phyloP scores from a whole-genome alignment of 1,140 invertebrate species.

The Leptopilina boulardi region DNA sequence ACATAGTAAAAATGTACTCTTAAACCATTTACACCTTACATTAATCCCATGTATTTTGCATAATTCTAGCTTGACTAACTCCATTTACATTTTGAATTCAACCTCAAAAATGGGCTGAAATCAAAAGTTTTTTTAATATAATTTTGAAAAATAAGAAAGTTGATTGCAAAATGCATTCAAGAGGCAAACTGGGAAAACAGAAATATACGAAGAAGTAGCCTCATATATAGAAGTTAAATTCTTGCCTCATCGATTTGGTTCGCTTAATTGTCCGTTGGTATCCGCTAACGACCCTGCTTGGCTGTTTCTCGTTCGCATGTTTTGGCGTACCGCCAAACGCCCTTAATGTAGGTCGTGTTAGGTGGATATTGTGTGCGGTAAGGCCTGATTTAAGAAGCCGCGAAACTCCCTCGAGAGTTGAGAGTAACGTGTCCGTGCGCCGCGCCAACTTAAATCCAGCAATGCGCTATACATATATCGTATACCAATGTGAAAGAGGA shows the following conservation, averaged over 20 bases:
- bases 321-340: constrained; percentile 36
- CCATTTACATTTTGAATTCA: no score
- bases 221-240: constrained; percentile 34
- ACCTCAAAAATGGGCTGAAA: no score
- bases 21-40: no score
- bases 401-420: constrained; percentile 12
- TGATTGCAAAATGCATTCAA: not conserved
- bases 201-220: not conserved
- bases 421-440: not conserved
- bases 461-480: not conserved
- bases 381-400: constrained; percentile 32
- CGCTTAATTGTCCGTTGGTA: constrained; percentile 43
- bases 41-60: no score
- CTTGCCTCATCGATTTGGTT: constrained; percentile 36
- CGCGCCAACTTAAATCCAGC: not conserved
- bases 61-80: no score
- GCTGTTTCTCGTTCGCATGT: constrained; percentile 35
- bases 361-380: constrained; percentile 32
- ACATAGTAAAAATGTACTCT: no score
- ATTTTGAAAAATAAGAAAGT: not conserved
- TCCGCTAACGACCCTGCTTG: constrained; percentile 36
- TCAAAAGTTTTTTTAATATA: no score
- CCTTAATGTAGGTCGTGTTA: constrained; percentile 42
- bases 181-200: not conserved
- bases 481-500: not conserved